A percentile compares a stretch with the other conserved stretches of the same genome.
Evolutionary conservation across 2,797 vertebrate species (phyloP).

Genomic region (Propithecus deckenii): DNA sequence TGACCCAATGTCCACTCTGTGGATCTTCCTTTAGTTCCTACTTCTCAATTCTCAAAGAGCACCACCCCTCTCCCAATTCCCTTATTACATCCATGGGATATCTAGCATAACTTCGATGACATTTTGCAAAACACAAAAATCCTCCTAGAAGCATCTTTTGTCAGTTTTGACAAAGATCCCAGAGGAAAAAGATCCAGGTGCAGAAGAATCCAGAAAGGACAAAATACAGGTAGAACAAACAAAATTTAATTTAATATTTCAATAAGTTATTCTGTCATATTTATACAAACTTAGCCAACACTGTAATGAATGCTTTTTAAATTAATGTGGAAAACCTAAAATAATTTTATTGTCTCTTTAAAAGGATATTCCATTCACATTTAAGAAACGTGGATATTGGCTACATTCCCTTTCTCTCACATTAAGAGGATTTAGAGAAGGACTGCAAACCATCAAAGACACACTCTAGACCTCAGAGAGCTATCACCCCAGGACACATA

Average conservation of each 20-base stretch:
- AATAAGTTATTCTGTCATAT: not conserved
- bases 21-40: not conserved
- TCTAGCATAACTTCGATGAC: not conserved
- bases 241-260: not conserved
- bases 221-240: not conserved
- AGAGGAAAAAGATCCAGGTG: not conserved
- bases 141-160: not conserved
- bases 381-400: not conserved
- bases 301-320: not conserved
- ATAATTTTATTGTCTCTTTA: not conserved
- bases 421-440: not conserved
- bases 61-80: not conserved
- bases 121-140: not conserved
- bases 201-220: not conserved
- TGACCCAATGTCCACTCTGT: not conserved
- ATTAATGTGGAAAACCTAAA: not conserved
- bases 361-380: not conserved
- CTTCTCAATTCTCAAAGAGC: not conserved
- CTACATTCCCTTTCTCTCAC: not conserved
- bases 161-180: not conserved
- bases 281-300: not conserved
- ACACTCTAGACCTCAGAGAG: not conserved
- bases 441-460: not conserved
- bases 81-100: not conserved
- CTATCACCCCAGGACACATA: not conserved